Evolutionary conservation across 2,888 invertebrate genomes (phyloP), one percentile per base, ranked within the genome.

Genomic region (Fragum fragum): DNA sequence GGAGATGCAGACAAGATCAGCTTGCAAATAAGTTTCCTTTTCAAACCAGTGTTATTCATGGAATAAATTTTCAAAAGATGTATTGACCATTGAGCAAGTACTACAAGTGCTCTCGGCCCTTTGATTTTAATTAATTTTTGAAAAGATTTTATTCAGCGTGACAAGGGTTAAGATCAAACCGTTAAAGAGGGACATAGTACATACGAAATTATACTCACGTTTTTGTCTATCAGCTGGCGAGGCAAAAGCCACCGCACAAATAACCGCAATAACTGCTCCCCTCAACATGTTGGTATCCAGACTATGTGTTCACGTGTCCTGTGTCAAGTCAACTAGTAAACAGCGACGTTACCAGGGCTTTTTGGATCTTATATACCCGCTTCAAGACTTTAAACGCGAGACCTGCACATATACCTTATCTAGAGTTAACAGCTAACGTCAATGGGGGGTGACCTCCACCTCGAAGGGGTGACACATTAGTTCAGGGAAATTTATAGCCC

Each of bases 181-280:
- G n/a, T n/a, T n/a, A n/a, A n/a, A n/a, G n/a, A n/a, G n/a, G n/a
- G n/a, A n/a, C n/a, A n/a, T n/a, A n/a, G n/a, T n/a, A n/a, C n/a
- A n/a, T n/a, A n/a, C n/a, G n/a, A n/a, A n/a, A n/a, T n/a, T n/a
- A n/a, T n/a, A 84, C 84, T 79, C 79, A 84, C 84, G 68, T 71
- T 57, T 84, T 59, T 84, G 69, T 71, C 84, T 72, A 3, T 73
- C 69, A n/a, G 81, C 84, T 36, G 84, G 84, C 9, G 59, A 63
- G 26, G 77, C 77, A 23, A 73, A 42, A 29, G 72, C 73, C 42
- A 81, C 18, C 32, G 76, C 81, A 59, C 84, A 84, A 29, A 84
- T 47, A 14, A 76, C 84, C 47, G 72, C 66, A 55, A 84, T 52
- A 39, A 79, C 66, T 18, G 76, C 47, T 14, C 79, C 28, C 53